These are phyloP conservation scores for Ramphastos sulfuratus DNA, from an alignment of 2,113 vertebrate genomes.

Conservation along the genomic window DNA sequence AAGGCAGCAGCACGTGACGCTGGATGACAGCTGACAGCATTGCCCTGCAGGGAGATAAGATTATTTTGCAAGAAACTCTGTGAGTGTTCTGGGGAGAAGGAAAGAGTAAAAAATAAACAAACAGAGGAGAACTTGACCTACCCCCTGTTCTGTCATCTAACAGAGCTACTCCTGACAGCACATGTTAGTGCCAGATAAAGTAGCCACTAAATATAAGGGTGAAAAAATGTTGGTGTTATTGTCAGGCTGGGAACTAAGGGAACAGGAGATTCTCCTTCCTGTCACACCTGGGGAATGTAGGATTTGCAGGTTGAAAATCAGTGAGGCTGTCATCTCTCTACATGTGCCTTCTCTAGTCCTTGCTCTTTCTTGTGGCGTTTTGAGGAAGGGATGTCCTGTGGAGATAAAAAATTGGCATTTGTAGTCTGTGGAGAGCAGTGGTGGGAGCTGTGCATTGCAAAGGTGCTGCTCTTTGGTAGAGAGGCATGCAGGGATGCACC, in stretches of 20 bases:
- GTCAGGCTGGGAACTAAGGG: background rate
- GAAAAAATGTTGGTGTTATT: background rate
- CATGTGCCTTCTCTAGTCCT: background rate
- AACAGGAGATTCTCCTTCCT: background rate
- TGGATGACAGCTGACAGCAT: conserved; percentile 17
- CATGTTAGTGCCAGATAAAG: background rate
- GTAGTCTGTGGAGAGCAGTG: background rate
- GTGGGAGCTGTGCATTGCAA: background rate
- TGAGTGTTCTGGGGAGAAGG: background rate
- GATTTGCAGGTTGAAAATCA: background rate
- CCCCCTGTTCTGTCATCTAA: background rate
- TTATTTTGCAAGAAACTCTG: conserved; percentile 17
- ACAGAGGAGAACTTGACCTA: background rate
- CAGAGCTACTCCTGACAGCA: conserved; percentile 12
- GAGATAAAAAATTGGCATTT: background rate
- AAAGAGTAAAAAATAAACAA: background rate
- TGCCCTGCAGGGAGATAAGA: conserved; percentile 9
- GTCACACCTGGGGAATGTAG: background rate
- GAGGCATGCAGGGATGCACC: background rate
- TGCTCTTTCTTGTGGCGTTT: background rate
- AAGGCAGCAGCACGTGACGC: conserved; percentile 40
- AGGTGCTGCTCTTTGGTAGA: rapidly evolving
- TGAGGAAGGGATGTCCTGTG: background rate
- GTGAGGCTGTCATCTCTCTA: background rate
- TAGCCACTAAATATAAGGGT: background rate